phyloP scores from a whole-genome alignment of 2,113 vertebrate genomes.

The Rana temporaria region DNA sequence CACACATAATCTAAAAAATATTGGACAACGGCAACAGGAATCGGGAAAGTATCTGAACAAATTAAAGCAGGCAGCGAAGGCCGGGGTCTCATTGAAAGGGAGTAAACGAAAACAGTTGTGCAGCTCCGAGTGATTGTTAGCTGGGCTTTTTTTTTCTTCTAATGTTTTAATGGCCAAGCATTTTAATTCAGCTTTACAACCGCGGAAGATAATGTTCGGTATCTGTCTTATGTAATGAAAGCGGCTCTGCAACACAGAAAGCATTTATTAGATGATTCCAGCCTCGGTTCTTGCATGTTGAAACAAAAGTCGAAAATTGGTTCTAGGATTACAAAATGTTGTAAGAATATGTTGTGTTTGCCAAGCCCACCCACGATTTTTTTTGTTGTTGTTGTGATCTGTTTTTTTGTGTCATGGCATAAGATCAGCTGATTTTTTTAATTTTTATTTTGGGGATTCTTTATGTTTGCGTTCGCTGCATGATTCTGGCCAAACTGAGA shows the following conservation, averaged over 20 bases:
- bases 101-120: conserved; percentile 49
- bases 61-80: conserved; percentile 32
- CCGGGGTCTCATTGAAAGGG: conserved; percentile 23
- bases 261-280: conserved; percentile 30
- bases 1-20: conserved; percentile 50
- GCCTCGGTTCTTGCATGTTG: not conserved
- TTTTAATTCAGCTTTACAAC: conserved; percentile 43
- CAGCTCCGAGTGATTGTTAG: conserved; percentile 14
- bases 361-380: conserved; percentile 43
- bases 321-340: conserved; percentile 42
- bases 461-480: not conserved
- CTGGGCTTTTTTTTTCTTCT: conserved; percentile 20
- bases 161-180: conserved; percentile 41
- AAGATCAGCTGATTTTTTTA: not conserved
- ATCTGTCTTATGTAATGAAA: conserved; percentile 51
- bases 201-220: conserved; percentile 29
- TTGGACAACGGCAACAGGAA: conserved; percentile 22
- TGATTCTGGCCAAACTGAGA: too few relatives aligned
- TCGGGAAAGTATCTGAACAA: conserved; percentile 47
- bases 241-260: conserved; percentile 10
- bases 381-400: conserved; percentile 16
- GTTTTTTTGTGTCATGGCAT: conserved; percentile 27
- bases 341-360: not conserved
- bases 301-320: conserved; percentile 16
- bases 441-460: not conserved